Base-by-base conservation (phyloP, 2,888 invertebrate genomes). In the Eumerus sabulonum region DNA sequence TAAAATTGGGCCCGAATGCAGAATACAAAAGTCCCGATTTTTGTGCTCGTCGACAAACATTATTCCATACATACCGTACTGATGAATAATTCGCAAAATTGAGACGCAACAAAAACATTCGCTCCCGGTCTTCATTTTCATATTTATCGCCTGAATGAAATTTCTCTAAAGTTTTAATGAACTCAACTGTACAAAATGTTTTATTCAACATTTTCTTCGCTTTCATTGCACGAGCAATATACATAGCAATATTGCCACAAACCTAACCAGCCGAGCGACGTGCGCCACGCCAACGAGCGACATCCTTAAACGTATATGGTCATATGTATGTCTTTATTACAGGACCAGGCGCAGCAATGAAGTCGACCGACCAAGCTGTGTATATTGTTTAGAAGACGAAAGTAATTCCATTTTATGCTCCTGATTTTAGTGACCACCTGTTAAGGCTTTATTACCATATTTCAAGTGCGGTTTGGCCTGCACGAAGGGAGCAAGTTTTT, bases 351-450 rank as follows among this genome's bases (percentile, higher is more conserved):
- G 16, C 18, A 36, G 51, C 44, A 56, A 57, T 57, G 63, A 63
- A 72, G 51, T 72, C 35, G 35, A 56, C 19, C 63, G 19, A 42
- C 56, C 50, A 50, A 48, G 35, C 63, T 38, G n/a, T n/a, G n/a
- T n/a, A 40, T 44, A 48, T 7, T 27, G 7, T 72, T 64, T 64
- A n/a, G 57, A 66, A 71, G 56, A 42, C 44, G 47, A 67, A 72
- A 62, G 72, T 45, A 67, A 72, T 66, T 53, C 42, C 19, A 53
- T 51, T 67, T 36, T n/a, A 38, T 53, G 44, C 63, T 50, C 27
- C 38, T 53, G 59, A 67, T 68, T 64, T 74, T 64, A 67, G 73
- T 74, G 68, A 60, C 73, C 79, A 79, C 79, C 79, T 79, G 79
- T 79, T 79, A 68, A 68, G 67, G 54, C 53, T 79, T 68, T 73